These are phyloP conservation scores for Enteromius argenteus DNA, from an alignment of 2,797 vertebrate species.

Conservation along the genomic window DNA sequence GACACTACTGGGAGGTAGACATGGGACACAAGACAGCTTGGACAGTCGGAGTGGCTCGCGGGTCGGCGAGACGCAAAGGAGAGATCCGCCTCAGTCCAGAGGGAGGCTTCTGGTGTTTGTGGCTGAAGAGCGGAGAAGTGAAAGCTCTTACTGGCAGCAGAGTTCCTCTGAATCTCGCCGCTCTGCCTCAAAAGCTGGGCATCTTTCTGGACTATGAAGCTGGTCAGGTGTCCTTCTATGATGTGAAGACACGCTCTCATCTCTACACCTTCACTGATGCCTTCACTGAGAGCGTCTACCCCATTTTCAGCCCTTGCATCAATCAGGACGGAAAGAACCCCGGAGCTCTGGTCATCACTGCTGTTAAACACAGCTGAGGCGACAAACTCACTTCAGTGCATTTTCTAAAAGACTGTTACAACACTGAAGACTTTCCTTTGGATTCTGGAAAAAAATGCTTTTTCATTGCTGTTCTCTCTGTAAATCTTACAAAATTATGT, in stretches of 20 bases:
- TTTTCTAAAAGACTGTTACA: background rate
- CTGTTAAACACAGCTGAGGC: slow-evolving; percentile 74
- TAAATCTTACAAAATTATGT: background rate
- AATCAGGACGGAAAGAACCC: slow-evolving; percentile 76
- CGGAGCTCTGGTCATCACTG: slow-evolving; percentile 66
- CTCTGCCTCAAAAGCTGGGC: slow-evolving; percentile 72
- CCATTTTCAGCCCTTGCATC: slow-evolving; percentile 83
- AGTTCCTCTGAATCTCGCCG: slow-evolving; percentile 64
- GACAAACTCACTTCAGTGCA: background rate
- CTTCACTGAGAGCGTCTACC: slow-evolving; percentile 76
- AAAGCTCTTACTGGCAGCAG: slow-evolving; percentile 72
- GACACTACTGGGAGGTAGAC: slow-evolving; percentile 88
- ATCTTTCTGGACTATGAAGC: slow-evolving; percentile 80
- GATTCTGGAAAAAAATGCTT: background rate
- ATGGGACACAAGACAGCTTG: slow-evolving; percentile 78
- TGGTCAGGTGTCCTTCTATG: slow-evolving; percentile 81
- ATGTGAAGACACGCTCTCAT: slow-evolving; percentile 72
- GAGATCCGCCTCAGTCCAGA: slow-evolving; percentile 80
- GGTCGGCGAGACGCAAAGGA: slow-evolving; percentile 77
- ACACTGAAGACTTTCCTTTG: background rate
- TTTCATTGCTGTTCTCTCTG: background rate
- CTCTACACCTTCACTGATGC: slow-evolving; percentile 77
- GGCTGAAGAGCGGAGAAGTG: slow-evolving; percentile 79
- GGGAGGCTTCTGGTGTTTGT: slow-evolving; percentile 81
- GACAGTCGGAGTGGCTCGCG: slow-evolving; percentile 80